These are phyloP conservation scores for Australoheros scitulus DNA, from an alignment of 2,113 vertebrate genomes.

Conservation along the genomic window DNA sequence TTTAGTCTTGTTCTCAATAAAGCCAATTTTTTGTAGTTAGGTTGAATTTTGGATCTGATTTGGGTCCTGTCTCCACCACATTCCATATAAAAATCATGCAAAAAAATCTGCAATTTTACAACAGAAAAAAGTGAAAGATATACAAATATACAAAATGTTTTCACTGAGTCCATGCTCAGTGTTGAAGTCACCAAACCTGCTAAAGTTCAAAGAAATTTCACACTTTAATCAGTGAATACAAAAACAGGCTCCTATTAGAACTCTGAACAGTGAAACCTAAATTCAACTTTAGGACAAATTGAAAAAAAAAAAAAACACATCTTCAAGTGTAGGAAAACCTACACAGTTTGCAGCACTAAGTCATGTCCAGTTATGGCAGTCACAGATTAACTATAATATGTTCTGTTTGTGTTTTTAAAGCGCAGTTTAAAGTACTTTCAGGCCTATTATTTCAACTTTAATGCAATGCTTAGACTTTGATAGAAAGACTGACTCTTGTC, in stretches of 20 bases:
- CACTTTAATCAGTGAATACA: too few species aligned
- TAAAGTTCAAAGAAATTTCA: too few species aligned
- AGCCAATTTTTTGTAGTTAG: background rate
- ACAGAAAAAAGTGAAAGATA: too few species aligned
- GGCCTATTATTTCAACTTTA: background rate
- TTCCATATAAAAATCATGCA: background rate
- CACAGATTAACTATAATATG: background rate
- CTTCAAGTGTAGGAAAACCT: background rate
- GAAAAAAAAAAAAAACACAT: background rate
- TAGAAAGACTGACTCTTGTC: background rate
- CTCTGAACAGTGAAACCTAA: too few species aligned
- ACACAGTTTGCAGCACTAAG: background rate
- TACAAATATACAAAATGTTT: too few species aligned
- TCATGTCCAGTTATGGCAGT: background rate
- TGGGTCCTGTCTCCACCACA: background rate
- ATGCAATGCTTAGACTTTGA: background rate
- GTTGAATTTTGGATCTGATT: background rate
- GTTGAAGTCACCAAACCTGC: too few species aligned
- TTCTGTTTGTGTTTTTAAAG: background rate
- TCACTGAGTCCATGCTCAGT: too few species aligned
- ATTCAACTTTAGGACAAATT: background rate
- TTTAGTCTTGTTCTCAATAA: background rate
- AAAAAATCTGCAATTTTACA: too few species aligned
- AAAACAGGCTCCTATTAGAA: too few species aligned
- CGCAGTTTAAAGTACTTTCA: background rate